Evolutionary conservation across 53 echinoderm and acorn worm genomes (phyloP).

Genomic region (Hippasteria phrygiana): DNA sequence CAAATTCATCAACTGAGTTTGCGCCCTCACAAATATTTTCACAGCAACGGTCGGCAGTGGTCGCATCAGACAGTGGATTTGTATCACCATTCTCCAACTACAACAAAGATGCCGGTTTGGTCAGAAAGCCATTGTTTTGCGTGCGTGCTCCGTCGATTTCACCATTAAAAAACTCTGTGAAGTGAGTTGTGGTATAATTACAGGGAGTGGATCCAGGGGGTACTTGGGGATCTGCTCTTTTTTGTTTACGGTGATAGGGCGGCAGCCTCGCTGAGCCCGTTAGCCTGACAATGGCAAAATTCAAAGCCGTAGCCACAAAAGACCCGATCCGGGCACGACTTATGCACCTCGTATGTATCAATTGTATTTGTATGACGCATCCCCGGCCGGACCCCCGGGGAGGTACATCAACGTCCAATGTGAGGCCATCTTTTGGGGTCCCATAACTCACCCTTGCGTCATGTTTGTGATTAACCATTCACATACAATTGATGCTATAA

Average conservation of each 20-base stretch:
- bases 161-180: not conserved
- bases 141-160: constrained; percentile 35
- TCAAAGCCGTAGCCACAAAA: too few relatives aligned
- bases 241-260: constrained; percentile 44
- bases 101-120: not conserved
- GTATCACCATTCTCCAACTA: constrained; percentile 2
- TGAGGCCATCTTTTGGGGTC: too few relatives aligned
- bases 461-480: too few relatives aligned
- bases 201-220: not conserved
- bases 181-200: constrained; percentile 9
- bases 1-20: not conserved
- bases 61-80: not conserved
- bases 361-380: too few relatives aligned
- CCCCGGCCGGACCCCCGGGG: too few relatives aligned
- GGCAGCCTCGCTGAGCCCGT: not conserved
- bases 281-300: too few relatives aligned
- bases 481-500: too few relatives aligned
- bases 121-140: not conserved
- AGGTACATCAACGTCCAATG: too few relatives aligned
- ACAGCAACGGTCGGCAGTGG: not conserved
- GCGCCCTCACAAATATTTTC: not conserved
- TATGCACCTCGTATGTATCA: too few relatives aligned
- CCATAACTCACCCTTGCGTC: too few relatives aligned
- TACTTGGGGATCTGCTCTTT: too few relatives aligned
- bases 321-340: too few relatives aligned